phyloP scores from a whole-genome alignment of 35 echinoderm and acorn worm species.

The Ptychodera flava region DNA sequence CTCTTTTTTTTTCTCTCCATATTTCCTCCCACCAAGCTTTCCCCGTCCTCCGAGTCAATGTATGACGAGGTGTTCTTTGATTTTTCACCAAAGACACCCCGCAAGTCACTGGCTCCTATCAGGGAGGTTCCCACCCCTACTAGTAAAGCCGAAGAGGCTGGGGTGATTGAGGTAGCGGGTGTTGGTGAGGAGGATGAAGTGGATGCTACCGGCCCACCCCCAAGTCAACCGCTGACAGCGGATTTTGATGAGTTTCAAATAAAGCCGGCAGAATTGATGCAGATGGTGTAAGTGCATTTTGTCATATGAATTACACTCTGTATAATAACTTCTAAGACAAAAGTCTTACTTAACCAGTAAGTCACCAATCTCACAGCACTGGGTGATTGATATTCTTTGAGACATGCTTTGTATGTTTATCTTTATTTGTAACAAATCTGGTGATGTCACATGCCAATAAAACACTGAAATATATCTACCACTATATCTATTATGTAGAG shows the following conservation, averaged over 20 bases:
- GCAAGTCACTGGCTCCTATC: constrained; percentile 28
- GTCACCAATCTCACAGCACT: no score
- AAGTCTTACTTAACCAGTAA: no score
- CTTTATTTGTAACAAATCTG: no score
- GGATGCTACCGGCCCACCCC: constrained; percentile 31
- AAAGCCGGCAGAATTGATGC: neutral
- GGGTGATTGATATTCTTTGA: no score
- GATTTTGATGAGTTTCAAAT: constrained; percentile 19
- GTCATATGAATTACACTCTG: no score
- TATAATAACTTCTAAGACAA: no score
- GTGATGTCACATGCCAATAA: no score
- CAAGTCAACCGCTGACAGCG: constrained; percentile 4
- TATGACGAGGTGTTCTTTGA: constrained; percentile 97
- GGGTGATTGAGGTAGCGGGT: constrained; percentile 12
- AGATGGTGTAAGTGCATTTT: constrained; percentile 1
- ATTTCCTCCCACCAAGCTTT: neutral
- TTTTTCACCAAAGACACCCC: constrained; percentile 76
- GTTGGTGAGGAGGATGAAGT: constrained; percentile 36
- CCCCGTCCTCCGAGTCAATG: constrained; percentile 78
- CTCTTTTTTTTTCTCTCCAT: constrained; percentile 10
- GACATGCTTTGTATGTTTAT: no score
- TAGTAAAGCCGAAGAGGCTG: constrained; percentile 21
- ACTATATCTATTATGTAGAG: no score
- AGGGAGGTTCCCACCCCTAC: constrained; percentile 17
- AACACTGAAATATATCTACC: no score